phyloP scores from a whole-genome alignment of 2,113 vertebrate genomes.

The Philantomba maxwellii region DNA sequence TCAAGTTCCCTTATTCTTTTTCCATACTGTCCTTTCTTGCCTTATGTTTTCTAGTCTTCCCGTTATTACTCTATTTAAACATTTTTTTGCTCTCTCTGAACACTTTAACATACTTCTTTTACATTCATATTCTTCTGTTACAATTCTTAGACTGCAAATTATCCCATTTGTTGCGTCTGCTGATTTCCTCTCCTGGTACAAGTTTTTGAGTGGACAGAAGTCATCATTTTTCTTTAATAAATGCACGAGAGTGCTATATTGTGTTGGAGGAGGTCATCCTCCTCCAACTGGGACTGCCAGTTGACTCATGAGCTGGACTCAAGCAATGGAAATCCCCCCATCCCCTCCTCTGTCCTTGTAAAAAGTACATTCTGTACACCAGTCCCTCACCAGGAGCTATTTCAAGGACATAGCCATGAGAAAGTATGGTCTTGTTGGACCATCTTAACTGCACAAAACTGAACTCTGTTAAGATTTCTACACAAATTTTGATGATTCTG shows the following conservation, averaged over 20 bases:
- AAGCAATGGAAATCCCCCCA: neutral
- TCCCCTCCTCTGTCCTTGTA: neutral
- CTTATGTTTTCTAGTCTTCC: neutral
- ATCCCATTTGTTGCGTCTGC: neutral
- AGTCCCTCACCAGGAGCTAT: neutral
- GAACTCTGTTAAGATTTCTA: neutral
- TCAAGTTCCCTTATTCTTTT: neutral
- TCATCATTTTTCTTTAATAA: neutral
- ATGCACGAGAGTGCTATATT: neutral
- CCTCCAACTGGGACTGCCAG: neutral
- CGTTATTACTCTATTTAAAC: neutral
- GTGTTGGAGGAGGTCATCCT: neutral
- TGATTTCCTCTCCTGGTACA: neutral
- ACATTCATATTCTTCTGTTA: neutral
- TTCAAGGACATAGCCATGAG: neutral
- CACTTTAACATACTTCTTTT: neutral
- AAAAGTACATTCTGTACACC: neutral
- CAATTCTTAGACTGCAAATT: neutral
- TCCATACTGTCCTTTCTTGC: neutral
- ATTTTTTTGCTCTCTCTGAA: neutral
- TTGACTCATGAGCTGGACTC: neutral
- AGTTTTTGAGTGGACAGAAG: neutral
- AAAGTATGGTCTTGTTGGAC: neutral
- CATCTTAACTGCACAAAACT: neutral
- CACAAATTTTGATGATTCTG: neutral